Base-by-base conservation (phyloP, 1,140 invertebrate species). In the Pogonognathellus flavescens region DNA sequence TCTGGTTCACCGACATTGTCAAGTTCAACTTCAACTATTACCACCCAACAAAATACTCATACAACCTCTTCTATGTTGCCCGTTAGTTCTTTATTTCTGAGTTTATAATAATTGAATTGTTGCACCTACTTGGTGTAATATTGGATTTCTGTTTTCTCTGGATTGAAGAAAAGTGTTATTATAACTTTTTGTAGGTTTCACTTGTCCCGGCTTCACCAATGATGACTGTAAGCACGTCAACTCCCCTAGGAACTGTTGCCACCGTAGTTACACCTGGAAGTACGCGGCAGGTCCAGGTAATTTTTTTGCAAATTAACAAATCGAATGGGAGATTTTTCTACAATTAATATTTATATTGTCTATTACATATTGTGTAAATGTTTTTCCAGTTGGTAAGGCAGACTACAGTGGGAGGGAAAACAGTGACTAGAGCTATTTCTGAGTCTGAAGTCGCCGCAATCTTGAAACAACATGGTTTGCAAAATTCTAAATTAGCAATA, bases 321-420 rank as follows among this genome's bases (percentile, higher is more conserved):
- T n/a, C n/a, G n/a, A n/a, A n/a, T n/a, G n/a, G n/a, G n/a, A n/a
- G n/a, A n/a, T n/a, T n/a, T n/a, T n/a, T n/a, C n/a, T n/a, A n/a
- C n/a, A n/a, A n/a, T n/a, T n/a, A n/a, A n/a, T n/a, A n/a, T n/a
- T n/a, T n/a, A n/a, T n/a, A n/a, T n/a, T n/a, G n/a, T n/a, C n/a
- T n/a, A n/a, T n/a, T n/a, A n/a, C n/a, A n/a, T n/a, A 41, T 41
- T 41, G 31, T n/a, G 8, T 53, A 1, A 11, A 18, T 66, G 76
- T 60, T 31, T 13, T 11, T 14, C 14, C 31, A 88, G 88, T 82
- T 88, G 80, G 84, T 88, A 14, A 88, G 87, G 60, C 88, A 88
- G 55, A 86, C 87, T 57, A 86, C 85, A 0, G 85, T 88, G 0
- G 88, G 88, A 25, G 88, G 88, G 22, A 88, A 88, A 80, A 86